Percentiles rank a stretch among this genome's conserved stretches.
These are phyloP conservation scores for Hoplias malabaricus DNA, from an alignment of 2,113 vertebrate species.

Conservation along the genomic window DNA sequence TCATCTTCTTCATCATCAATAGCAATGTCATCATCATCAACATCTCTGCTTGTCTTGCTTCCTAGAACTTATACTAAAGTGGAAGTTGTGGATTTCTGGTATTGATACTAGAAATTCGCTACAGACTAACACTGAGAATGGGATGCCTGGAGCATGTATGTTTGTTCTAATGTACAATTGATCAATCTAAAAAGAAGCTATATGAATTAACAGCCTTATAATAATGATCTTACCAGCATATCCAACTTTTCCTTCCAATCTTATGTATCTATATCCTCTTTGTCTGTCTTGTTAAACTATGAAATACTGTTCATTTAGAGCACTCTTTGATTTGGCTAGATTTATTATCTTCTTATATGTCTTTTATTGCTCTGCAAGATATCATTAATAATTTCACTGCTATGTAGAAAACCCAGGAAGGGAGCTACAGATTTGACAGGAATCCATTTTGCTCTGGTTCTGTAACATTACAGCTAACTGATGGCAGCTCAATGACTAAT, in stretches of 20 bases:
- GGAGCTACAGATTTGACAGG: slow-evolving; percentile 24
- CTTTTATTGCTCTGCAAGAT: slow-evolving; percentile 24
- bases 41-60: background rate
- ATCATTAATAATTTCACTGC: slow-evolving; percentile 17
- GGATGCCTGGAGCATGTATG: background rate
- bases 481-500: background rate
- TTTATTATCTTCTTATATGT: slow-evolving; percentile 31
- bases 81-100: too few relatives aligned
- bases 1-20: slow-evolving; percentile 35
- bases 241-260: background rate
- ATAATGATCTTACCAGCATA: background rate
- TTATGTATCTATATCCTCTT: background rate
- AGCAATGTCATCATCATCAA: slow-evolving; percentile 9
- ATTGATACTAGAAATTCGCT: background rate
- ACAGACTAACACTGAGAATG: slow-evolving; percentile 22
- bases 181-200: background rate
- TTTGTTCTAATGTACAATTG: background rate
- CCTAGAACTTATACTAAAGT: background rate
- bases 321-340: background rate
- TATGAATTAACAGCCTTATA: background rate
- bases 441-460: background rate
- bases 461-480: background rate
- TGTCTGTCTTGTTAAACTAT: background rate
- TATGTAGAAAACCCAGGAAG: slow-evolving; percentile 10
- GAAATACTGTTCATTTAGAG: background rate